A percentile compares a stretch with the other conserved stretches of the same genome.
These are phyloP conservation scores for Lonchura striata DNA, from an alignment of 2,113 vertebrate species.

Conservation along the genomic window DNA sequence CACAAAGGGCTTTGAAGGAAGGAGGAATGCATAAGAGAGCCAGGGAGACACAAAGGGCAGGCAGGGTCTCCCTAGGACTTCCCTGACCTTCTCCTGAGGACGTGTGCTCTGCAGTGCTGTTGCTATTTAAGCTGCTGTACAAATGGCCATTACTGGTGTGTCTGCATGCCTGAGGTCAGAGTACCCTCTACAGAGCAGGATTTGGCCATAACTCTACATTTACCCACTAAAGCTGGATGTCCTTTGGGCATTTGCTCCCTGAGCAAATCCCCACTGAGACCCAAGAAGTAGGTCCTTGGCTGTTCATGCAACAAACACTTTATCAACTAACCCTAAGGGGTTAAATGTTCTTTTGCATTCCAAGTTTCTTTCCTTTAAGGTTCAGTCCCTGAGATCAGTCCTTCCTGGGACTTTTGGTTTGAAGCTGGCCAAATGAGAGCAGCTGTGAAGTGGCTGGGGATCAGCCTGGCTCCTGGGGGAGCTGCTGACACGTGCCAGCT, in stretches of 20 bases:
- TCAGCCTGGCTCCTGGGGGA: conserved; percentile 13
- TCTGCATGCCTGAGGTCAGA: background rate
- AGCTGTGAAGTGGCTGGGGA: background rate
- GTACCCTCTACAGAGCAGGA: background rate
- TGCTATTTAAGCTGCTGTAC: background rate
- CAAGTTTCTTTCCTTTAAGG: background rate
- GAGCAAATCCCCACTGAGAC: background rate
- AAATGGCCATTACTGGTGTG: background rate
- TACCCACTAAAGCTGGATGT: background rate
- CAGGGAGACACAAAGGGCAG: background rate
- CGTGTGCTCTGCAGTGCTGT: background rate
- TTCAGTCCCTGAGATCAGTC: background rate
- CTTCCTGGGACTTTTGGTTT: background rate
- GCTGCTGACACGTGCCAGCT: background rate
- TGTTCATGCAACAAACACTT: background rate
- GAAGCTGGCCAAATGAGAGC: background rate
- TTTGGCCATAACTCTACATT: background rate
- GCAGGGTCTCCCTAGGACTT: background rate
- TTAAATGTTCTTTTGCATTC: background rate
- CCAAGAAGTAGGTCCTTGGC: background rate
- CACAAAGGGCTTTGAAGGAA: background rate
- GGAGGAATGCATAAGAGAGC: background rate
- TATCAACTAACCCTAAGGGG: background rate
- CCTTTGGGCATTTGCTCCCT: background rate
- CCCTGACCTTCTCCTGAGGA: background rate